Conservation (phyloP, 2,888 invertebrate genomes). For the Pseudococcus longispinus region DNA sequence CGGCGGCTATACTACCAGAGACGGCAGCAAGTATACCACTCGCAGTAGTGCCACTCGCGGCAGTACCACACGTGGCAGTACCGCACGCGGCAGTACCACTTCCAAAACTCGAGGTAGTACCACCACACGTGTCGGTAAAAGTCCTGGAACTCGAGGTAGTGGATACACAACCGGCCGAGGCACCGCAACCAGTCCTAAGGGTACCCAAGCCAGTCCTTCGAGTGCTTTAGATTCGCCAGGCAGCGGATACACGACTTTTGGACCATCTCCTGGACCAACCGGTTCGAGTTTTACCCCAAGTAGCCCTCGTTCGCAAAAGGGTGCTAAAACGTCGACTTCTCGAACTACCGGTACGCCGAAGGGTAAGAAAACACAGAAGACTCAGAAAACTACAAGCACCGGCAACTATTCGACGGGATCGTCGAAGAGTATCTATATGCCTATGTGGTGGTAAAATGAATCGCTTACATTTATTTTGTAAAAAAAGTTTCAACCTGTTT, state of each 20-base stretch:
- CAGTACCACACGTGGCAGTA: too few relatives aligned
- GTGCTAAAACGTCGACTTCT: background rate
- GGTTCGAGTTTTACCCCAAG: background rate
- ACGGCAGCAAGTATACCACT: too few relatives aligned
- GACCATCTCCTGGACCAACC: background rate
- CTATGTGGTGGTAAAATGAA: background rate
- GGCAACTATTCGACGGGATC: background rate
- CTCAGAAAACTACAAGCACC: background rate
- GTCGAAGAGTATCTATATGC: background rate
- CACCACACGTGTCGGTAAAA: too few relatives aligned
- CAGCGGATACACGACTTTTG: background rate
- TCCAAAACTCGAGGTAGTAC: too few relatives aligned
- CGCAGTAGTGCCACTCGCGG: too few relatives aligned
- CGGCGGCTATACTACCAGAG: too few relatives aligned
- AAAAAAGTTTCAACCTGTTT: background rate
- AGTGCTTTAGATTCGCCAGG: background rate
- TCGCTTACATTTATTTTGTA: too few relatives aligned
- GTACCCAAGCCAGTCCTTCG: background rate
- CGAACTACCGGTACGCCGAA: background rate
- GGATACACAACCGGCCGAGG: background rate
- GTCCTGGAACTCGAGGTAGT: background rate
- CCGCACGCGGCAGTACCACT: too few relatives aligned
- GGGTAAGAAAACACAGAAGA: background rate
- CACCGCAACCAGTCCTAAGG: too few relatives aligned
- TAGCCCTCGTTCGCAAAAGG: background rate